Conservation (phyloP, 2,888 invertebrate species). For the Tipula lateralis region DNA sequence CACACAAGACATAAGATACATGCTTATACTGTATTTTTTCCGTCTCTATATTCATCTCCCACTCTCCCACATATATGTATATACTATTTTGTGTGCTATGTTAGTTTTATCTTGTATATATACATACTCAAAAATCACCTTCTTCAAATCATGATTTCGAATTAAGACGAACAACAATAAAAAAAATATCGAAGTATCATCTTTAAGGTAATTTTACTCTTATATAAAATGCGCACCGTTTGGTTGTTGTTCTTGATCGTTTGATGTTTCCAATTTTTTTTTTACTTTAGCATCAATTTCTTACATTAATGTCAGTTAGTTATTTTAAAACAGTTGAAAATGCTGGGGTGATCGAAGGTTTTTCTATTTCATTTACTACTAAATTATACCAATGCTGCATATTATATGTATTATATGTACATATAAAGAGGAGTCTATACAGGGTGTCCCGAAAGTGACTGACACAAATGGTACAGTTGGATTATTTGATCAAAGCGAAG, state of each 20-base stretch:
- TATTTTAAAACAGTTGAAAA: neutral
- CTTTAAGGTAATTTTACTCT: neutral
- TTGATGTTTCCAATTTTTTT: neutral
- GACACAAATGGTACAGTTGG: no score
- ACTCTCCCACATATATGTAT: neutral
- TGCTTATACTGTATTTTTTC: neutral
- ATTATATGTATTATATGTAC: neutral
- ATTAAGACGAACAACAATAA: neutral
- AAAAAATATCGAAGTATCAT: neutral
- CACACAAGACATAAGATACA: neutral
- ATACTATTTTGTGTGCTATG: neutral
- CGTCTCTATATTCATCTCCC: neutral
- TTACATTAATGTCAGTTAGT: neutral
- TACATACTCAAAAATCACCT: constrained; percentile 24
- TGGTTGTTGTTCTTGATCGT: neutral
- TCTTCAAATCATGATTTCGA: neutral
- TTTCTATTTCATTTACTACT: neutral
- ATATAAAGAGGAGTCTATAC: neutral
- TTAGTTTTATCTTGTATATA: neutral
- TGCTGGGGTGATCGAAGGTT: neutral
- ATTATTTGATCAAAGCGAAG: no score
- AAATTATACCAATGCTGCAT: neutral
- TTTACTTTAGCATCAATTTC: neutral
- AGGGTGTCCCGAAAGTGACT: no score
- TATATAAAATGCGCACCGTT: neutral